Evolutionary conservation across 2,113 vertebrate genomes (phyloP).

Genomic region (western clawed frog (Xenopus tropicalis)): DNA sequence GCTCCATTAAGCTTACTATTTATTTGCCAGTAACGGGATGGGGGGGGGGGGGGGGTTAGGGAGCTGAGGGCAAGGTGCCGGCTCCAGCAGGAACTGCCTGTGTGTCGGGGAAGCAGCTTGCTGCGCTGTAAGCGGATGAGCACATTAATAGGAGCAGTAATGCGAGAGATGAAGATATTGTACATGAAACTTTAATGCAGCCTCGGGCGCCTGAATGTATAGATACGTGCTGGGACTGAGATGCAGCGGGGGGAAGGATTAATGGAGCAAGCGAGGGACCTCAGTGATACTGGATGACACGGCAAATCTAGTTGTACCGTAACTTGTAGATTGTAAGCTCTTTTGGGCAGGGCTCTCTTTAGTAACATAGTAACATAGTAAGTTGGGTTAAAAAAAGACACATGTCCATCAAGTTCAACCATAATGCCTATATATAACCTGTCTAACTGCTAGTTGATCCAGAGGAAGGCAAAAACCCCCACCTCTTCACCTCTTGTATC

Average conservation of each 20-base stretch:
- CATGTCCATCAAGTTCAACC: too few species aligned
- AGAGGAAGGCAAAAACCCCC: too few species aligned
- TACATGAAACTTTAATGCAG: constrained; percentile 60
- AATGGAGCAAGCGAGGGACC: not conserved
- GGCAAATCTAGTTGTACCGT: too few species aligned
- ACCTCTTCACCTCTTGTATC: too few species aligned
- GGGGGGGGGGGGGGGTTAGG: not conserved
- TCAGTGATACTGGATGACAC: too few species aligned
- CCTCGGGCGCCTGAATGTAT: constrained; percentile 55
- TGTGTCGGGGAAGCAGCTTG: constrained; percentile 3
- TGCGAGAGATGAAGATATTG: constrained; percentile 57
- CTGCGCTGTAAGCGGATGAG: constrained; percentile 45
- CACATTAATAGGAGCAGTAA: constrained; percentile 55
- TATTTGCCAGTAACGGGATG: constrained; percentile 8
- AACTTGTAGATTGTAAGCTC: too few species aligned
- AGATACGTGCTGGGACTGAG: constrained; percentile 53
- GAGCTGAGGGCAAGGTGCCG: too few species aligned
- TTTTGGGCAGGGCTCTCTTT: too few species aligned
- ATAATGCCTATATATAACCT: too few species aligned
- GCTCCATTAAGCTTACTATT: constrained; percentile 22
- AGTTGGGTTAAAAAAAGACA: too few species aligned
- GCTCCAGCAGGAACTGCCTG: constrained; percentile 4
- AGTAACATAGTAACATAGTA: too few species aligned
- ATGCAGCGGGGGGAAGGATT: constrained; percentile 34
- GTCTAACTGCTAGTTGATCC: too few species aligned